Evolutionary conservation across 2,797 vertebrate species (phyloP).

Genomic region (Myotis planiceps): DNA sequence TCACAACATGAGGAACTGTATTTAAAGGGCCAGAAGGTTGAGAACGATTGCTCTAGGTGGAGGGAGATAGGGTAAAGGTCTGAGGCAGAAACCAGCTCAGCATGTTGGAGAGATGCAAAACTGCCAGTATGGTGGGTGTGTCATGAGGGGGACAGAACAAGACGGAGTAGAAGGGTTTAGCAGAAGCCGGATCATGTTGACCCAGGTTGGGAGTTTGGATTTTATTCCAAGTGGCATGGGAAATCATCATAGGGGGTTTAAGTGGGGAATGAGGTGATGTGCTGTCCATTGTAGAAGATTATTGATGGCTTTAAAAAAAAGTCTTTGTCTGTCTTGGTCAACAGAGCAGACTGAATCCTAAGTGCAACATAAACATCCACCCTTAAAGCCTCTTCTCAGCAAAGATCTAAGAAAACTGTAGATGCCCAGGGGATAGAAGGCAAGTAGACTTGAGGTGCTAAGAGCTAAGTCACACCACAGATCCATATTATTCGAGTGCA

Average conservation of each 20-base stretch:
- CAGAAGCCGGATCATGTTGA: background rate
- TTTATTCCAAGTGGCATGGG: background rate
- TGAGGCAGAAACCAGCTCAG: background rate
- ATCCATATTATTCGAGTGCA: background rate
- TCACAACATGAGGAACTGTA: no score
- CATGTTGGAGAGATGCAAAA: background rate
- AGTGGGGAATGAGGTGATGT: background rate
- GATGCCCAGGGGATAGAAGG: background rate
- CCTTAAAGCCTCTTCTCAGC: constrained; percentile 23
- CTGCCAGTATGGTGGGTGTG: background rate
- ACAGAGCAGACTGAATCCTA: background rate
- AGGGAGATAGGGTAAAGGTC: background rate
- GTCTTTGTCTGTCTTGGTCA: constrained; percentile 11
- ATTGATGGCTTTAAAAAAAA: background rate
- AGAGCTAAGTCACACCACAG: background rate
- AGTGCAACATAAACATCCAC: background rate
- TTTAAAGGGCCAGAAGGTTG: no score
- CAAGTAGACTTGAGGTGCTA: rapidly evolving
- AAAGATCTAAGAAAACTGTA: background rate
- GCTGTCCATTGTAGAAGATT: background rate
- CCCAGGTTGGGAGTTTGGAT: background rate
- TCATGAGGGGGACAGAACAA: background rate
- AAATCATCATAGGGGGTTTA: background rate
- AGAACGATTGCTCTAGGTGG: background rate
- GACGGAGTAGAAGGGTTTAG: no score